A percentile compares a stretch with the other conserved stretches of the same genome.
Conservation (phyloP, 2,888 invertebrate species). For the Himalopsyche anomala region DNA sequence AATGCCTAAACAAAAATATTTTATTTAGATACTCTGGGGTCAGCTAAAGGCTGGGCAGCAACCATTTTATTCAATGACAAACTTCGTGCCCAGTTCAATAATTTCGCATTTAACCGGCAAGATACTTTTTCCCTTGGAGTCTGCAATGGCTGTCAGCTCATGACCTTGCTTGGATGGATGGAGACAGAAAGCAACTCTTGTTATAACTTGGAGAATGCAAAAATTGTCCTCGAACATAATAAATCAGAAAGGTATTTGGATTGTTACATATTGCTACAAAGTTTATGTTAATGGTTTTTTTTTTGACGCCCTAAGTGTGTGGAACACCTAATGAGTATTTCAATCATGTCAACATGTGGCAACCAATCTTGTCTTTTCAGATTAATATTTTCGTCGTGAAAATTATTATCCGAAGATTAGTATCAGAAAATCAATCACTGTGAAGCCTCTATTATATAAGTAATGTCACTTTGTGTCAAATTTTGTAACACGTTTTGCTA, state of each 20-base stretch:
- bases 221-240: slow-evolving; percentile 89
- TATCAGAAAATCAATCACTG: background rate
- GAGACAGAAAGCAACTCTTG: slow-evolving; percentile 11
- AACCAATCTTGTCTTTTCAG: no score
- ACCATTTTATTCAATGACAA: slow-evolving; percentile 88
- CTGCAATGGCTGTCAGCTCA: slow-evolving; percentile 99
- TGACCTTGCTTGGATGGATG: slow-evolving; percentile 95
- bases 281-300: background rate
- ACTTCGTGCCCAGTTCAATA: slow-evolving; percentile 85
- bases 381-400: no score
- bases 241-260: slow-evolving; percentile 85
- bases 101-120: slow-evolving; percentile 81
- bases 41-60: slow-evolving; percentile 99
- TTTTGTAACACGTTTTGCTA: no score
- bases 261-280: background rate
- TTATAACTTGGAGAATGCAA: slow-evolving; percentile 67
- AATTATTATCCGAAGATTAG: no score
- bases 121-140: slow-evolving; percentile 97
- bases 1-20: slow-evolving; percentile 50
- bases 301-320: background rate
- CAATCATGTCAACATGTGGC: no score
- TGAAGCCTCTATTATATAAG: background rate
- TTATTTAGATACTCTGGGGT: slow-evolving; percentile 90
- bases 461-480: background rate
- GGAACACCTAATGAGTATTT: no score